Conservation (phyloP, 2,797 vertebrate genomes). For the Neolamprologus multifasciatus region DNA sequence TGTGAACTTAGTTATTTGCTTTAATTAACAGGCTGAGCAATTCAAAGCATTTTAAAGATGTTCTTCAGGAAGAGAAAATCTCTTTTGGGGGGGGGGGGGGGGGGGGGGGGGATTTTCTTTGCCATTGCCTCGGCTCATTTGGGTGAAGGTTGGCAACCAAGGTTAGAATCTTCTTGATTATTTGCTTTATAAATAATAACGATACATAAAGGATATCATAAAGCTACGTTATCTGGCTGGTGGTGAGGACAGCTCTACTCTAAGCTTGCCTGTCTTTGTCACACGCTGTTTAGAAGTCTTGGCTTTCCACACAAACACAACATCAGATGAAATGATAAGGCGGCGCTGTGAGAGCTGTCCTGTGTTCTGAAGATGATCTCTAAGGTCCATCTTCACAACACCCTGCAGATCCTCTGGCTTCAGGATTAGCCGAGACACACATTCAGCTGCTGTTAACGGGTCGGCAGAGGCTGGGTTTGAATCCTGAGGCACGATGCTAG, state of each 20-base stretch:
- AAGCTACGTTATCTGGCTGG: neutral
- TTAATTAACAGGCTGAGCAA: neutral
- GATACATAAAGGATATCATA: neutral
- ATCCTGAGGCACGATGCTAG: neutral
- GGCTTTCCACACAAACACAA: neutral
- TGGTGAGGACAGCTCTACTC: neutral
- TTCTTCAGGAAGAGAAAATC: neutral
- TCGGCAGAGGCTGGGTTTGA: neutral
- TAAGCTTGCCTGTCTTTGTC: neutral
- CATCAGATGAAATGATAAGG: neutral
- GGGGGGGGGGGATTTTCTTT: neutral
- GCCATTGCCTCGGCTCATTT: neutral
- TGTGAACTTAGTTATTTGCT: neutral
- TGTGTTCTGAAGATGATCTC: neutral
- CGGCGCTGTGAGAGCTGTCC: neutral
- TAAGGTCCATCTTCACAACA: neutral
- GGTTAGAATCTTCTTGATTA: neutral
- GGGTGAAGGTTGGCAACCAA: neutral
- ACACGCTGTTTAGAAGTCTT: neutral
- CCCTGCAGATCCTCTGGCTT: slow-evolving; percentile 2
- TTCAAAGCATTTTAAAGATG: neutral
- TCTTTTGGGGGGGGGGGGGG: too few species aligned
- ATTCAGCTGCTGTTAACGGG: neutral
- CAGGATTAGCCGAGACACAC: neutral
- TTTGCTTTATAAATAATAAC: neutral